Conservation (phyloP, 2,888 invertebrate species). For the Sarcophaga variegata region DNA sequence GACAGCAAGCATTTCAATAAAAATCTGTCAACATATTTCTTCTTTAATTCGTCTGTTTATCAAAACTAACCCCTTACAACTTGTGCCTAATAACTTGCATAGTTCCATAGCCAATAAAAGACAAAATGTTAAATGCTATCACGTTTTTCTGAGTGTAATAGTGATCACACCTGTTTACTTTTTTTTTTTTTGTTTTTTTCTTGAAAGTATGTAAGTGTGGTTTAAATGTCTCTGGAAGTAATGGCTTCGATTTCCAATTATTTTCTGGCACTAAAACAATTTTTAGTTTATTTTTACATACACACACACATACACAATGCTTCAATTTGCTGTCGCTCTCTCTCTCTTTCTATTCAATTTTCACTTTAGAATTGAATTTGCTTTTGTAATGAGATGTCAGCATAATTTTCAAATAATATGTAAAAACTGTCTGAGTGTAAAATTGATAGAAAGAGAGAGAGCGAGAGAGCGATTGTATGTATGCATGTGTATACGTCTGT, state of each 20-base stretch:
- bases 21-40: too few species aligned
- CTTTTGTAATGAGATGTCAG: conserved; percentile 36
- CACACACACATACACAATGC: not conserved
- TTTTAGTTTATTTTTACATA: not conserved
- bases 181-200: conserved; percentile 9
- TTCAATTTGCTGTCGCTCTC: not conserved
- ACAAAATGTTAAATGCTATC: not conserved
- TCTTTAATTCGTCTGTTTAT: too few species aligned
- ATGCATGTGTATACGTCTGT: not conserved
- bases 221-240: too few species aligned
- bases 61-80: too few species aligned
- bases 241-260: not conserved
- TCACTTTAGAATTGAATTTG: not conserved
- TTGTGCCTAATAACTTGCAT: too few species aligned
- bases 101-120: too few species aligned
- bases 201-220: not conserved
- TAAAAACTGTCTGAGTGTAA: not conserved
- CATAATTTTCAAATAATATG: conserved; percentile 51
- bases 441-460: too few species aligned
- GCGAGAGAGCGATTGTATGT: not conserved
- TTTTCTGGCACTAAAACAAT: conserved; percentile 33
- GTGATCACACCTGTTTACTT: not conserved
- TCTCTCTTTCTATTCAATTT: not conserved
- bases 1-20: too few species aligned
- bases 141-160: not conserved